Evolutionary conservation across 2,113 vertebrate genomes (phyloP), one percentile per base, ranked within the genome.

Genomic region (Dendrocopos noguchii): DNA sequence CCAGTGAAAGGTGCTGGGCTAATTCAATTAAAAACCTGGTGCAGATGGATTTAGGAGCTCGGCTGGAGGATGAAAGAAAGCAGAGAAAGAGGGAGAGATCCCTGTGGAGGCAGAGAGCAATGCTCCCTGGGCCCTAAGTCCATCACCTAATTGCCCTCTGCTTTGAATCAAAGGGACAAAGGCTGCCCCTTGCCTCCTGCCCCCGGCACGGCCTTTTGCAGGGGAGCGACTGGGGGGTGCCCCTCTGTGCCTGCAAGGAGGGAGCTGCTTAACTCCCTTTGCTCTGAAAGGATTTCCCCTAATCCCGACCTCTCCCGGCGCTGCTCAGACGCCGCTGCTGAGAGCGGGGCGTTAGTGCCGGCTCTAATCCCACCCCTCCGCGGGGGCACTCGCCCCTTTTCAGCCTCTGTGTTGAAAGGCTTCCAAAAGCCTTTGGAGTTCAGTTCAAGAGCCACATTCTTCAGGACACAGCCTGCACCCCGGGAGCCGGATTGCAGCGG

Each of bases 221-320:
- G 63, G 65, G 66, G 31, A 64, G 24, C 65, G 65, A 39, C 85
- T 78, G 21, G 9, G 76, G 67, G 47, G 29, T 93, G 31, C 27
- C 59, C 75, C 81, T 87, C 33, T 8, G 46, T 15, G 66, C 29
- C 36, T 85, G 92, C 90, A 63, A 66, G 89, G 92, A 75, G 59
- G 29, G 57, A 87, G 77, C 80, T 67, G 91, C 91, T 94, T 95
- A 89, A 76, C 55, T 95, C 91, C 46, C 92, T 97, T 96, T 91
- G 95, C 78, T 86, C 83, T 91, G 76, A 88, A 78, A 91, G 94
- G 97, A 97, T 98, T 98, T 97, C 91, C 88, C 78, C 63, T 97
- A 97, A 98, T 97, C 97, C 96, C 91, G 93, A 86, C 93, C 83
- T 87, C 93, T 93, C 88, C 92, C 47, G 15, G 67, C 15, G 52